A percentile compares a stretch with the other conserved stretches of the same genome.
Conservation (phyloP, 2,888 invertebrate species). For the Drosophila fulvimacula region DNA sequence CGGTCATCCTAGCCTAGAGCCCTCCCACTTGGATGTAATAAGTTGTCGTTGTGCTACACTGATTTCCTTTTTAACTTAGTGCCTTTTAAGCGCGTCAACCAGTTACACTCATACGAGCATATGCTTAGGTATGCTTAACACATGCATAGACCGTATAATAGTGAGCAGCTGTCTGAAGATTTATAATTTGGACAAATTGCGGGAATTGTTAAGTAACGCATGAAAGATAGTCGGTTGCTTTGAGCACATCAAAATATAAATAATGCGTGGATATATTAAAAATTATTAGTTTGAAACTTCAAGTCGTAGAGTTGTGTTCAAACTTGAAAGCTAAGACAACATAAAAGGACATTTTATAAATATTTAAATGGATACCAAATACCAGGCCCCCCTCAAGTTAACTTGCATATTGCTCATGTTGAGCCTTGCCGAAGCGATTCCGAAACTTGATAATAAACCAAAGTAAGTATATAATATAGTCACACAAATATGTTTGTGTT, state of each 20-base stretch:
- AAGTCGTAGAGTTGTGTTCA: constrained; percentile 21
- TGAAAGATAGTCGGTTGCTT: constrained; percentile 27
- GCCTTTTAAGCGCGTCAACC: constrained; percentile 40
- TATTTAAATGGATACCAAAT: constrained; percentile 56
- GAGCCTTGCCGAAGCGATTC: constrained; percentile 52
- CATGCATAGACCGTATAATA: constrained; percentile 55
- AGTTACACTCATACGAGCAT: constrained; percentile 1
- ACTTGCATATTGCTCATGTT: constrained; percentile 39
- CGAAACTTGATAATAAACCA: constrained; percentile 68
- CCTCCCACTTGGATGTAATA: constrained; percentile 29
- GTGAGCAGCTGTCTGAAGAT: constrained; percentile 56
- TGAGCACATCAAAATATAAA: constrained; percentile 55
- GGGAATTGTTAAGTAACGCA: constrained; percentile 52
- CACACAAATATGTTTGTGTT: too few species aligned
- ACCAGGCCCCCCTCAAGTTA: constrained; percentile 28
- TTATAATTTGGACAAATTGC: constrained; percentile 75
- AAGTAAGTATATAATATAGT: constrained; percentile 60
- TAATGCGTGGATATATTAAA: constrained; percentile 28
- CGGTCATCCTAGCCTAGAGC: background rate
- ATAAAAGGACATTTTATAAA: constrained; percentile 3
- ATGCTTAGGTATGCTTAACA: constrained; percentile 4
- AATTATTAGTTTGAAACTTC: constrained; percentile 58
- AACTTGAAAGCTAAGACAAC: background rate
- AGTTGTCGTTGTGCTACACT: constrained; percentile 72
- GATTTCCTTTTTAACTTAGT: constrained; percentile 48